A percentile compares a stretch with the other conserved stretches of the same genome.
Conservation (phyloP, 1,140 invertebrate genomes). For the Pseudomyrmex sp. region DNA sequence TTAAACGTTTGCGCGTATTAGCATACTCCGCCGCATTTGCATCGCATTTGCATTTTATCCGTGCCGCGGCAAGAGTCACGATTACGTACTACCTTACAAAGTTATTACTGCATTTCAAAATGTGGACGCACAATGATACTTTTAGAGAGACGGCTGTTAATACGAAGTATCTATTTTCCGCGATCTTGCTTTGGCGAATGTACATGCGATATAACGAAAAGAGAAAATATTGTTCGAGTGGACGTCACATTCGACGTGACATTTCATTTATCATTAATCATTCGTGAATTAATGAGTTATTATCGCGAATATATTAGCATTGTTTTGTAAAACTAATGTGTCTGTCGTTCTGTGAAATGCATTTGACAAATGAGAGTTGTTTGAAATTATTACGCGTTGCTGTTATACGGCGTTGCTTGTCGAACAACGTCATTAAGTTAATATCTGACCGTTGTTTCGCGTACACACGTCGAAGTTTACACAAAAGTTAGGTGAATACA, state of each 20-base stretch:
- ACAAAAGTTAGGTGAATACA: background rate
- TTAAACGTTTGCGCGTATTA: slow-evolving; percentile 70
- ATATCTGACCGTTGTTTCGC: background rate
- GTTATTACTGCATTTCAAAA: slow-evolving; percentile 67
- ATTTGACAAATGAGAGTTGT: slow-evolving; percentile 19
- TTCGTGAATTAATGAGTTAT: background rate
- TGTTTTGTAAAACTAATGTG: background rate
- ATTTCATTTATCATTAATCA: slow-evolving; percentile 12
- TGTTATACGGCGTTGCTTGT: background rate
- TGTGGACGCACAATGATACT: slow-evolving; percentile 25
- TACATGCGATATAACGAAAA: background rate
- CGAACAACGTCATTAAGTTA: slow-evolving; percentile 4
- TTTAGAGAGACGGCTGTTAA: slow-evolving; percentile 13
- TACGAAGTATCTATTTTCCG: background rate
- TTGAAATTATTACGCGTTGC: background rate
- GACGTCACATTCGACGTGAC: background rate
- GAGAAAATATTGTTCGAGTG: no score
- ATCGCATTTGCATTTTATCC: slow-evolving; percentile 71
- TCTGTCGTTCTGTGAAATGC: slow-evolving; percentile 9
- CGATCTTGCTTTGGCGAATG: background rate
- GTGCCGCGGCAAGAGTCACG: slow-evolving; percentile 53
- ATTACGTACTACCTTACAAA: slow-evolving; percentile 60
- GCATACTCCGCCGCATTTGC: slow-evolving; percentile 67
- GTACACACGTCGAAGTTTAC: no score
- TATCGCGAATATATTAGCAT: background rate